Evolutionary conservation across 2,888 invertebrate genomes (phyloP).

Genomic region (Norana najaformis): DNA sequence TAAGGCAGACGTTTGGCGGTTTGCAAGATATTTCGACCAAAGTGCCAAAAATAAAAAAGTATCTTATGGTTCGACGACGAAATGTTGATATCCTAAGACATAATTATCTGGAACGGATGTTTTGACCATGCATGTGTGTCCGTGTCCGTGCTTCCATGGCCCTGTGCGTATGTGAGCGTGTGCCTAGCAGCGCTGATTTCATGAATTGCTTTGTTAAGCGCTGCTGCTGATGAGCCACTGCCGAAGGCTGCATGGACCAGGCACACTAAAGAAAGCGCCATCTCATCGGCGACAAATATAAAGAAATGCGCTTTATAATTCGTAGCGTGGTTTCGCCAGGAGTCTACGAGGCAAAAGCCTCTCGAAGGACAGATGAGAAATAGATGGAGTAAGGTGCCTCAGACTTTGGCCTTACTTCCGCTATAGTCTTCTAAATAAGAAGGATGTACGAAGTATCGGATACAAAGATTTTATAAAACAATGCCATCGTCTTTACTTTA

Average conservation of each 20-base stretch:
- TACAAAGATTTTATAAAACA: not conserved
- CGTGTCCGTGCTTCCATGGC: not conserved
- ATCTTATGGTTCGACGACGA: no score
- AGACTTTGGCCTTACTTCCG: not conserved
- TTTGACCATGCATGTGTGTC: not conserved
- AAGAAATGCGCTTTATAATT: not conserved
- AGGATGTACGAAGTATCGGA: not conserved
- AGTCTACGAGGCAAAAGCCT: no score
- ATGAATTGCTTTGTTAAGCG: not conserved
- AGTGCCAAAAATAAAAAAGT: no score
- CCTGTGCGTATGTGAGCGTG: not conserved
- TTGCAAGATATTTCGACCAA: no score
- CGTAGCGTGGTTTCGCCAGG: not conserved
- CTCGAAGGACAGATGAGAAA: not conserved
- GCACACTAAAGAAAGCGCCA: not conserved
- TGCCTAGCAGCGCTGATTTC: not conserved
- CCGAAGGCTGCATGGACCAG: not conserved
- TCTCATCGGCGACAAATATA: not conserved
- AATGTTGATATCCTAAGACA: no score
- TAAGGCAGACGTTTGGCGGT: no score
- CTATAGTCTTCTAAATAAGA: not conserved
- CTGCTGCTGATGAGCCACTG: not conserved
- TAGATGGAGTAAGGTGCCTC: not conserved
- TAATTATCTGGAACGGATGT: no score
- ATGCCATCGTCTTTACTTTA: not conserved